A percentile compares a stretch with the other conserved stretches of the same genome.
phyloP scores from a whole-genome alignment of 2,888 invertebrate genomes.

The Clistopyga incitator region DNA sequence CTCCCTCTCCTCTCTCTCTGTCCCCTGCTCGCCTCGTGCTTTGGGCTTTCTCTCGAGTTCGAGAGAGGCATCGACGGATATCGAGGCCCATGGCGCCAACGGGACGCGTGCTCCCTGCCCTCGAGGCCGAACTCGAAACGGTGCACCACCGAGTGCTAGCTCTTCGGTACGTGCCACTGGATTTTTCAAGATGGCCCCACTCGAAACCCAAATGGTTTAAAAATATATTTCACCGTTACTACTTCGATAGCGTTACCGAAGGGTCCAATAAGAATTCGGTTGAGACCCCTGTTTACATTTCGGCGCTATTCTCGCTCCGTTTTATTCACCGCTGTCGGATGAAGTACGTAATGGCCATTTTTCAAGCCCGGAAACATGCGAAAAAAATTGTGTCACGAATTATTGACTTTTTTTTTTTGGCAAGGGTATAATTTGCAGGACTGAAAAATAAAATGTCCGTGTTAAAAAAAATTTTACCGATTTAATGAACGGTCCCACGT shows the following conservation, averaged over 20 bases:
- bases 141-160: background rate
- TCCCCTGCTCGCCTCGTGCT: conserved; percentile 44
- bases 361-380: background rate
- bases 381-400: no score
- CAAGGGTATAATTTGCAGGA: no score
- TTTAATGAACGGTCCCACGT: background rate
- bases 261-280: background rate
- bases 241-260: no score
- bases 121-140: conserved; percentile 46
- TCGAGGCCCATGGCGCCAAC: conserved; percentile 65
- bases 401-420: no score
- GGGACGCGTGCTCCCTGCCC: conserved; percentile 58
- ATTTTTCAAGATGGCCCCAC: conserved; percentile 49
- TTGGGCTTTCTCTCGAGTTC: conserved; percentile 44
- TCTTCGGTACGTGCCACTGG: conserved; percentile 24
- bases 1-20: conserved; percentile 69
- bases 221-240: conserved; percentile 16
- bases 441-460: no score
- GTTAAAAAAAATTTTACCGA: no score
- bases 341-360: background rate
- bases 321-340: background rate
- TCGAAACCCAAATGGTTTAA: conserved; percentile 32
- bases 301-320: background rate
- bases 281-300: background rate
- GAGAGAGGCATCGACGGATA: conserved; percentile 65